Base-by-base conservation (phyloP, 64 coral and sea anemone species). In the Pocillopora verrucosa region DNA sequence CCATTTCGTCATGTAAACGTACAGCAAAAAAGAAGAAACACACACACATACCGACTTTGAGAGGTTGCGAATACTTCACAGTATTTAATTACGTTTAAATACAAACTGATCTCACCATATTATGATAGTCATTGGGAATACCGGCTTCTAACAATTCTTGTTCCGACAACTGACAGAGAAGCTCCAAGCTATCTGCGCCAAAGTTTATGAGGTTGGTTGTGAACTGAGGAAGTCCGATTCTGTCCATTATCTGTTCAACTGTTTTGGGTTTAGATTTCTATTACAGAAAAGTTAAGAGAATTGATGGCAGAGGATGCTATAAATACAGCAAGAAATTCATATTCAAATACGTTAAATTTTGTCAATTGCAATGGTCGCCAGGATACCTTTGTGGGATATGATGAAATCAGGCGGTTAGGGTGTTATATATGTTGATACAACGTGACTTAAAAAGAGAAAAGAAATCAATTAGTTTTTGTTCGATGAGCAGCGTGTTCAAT, bases 211-310 rank as follows among this genome's bases (percentile, higher is more conserved):
- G 82, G 35, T 60, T 68, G n/a, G 11, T 12, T 14, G 76, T 58
- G 60, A 89, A 93, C 58, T 93, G 72, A n/a, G 80, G 60, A 59
- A 93, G 81, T 22, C 92, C 92, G 65, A 93, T 93, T 77, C 79
- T 74, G 41, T 89, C 74, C 87, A 93, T 58, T 30, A 93, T 67
- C 75, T 89, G 86, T 13, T 77, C 38, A 12, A 93, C 72, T n/a
- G 87, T 89, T 74, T 73, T 78, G 17, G 92, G 92, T 77, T 89
- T 93, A 36, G 81, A 84, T 65, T 56, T 84, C 81, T 84, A 20
- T 36, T 22, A 51, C 0, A 84, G 16, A 19, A 16, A 19, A 64
- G 16, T 37, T 38, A 20, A 65, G 5, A 70, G 4, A 81, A 34
- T 16, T 16, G 59, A 60, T 9, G 58, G 11, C 14, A 80, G 59